phyloP scores from a whole-genome alignment of 2,888 invertebrate genomes.

The Ariolimax columbianus region DNA sequence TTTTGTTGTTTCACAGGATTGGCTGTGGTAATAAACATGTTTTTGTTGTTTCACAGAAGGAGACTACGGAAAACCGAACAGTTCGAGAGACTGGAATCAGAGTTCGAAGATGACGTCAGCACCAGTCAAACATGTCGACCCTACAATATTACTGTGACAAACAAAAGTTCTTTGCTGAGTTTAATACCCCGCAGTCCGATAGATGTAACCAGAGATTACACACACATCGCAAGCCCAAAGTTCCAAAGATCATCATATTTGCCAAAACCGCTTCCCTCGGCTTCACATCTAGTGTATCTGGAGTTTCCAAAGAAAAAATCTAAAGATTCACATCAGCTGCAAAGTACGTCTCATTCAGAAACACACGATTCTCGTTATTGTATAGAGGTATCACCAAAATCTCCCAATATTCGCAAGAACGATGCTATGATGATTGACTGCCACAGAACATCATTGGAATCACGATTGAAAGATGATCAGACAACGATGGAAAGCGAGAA shows the following conservation, averaged over 20 bases:
- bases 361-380: not conserved
- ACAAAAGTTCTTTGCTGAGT: not conserved
- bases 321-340: too few relatives aligned
- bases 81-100: not conserved
- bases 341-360: not conserved
- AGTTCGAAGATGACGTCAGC: not conserved
- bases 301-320: not conserved
- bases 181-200: slow-evolving; percentile 33
- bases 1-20: not conserved
- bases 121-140: not conserved
- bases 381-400: not conserved
- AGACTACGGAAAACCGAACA: not conserved
- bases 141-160: not conserved
- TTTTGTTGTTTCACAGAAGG: not conserved
- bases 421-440: too few relatives aligned
- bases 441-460: not conserved
- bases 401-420: not conserved
- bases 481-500: not conserved
- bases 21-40: too few relatives aligned
- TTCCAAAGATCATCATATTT: not conserved
- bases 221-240: not conserved
- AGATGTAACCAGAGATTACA: not conserved
- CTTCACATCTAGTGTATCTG: not conserved
- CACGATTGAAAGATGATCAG: not conserved
- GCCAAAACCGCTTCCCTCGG: too few relatives aligned